Evolutionary conservation across 2,888 invertebrate genomes (phyloP).

Genomic region (Cryptophagus acutangulus): DNA sequence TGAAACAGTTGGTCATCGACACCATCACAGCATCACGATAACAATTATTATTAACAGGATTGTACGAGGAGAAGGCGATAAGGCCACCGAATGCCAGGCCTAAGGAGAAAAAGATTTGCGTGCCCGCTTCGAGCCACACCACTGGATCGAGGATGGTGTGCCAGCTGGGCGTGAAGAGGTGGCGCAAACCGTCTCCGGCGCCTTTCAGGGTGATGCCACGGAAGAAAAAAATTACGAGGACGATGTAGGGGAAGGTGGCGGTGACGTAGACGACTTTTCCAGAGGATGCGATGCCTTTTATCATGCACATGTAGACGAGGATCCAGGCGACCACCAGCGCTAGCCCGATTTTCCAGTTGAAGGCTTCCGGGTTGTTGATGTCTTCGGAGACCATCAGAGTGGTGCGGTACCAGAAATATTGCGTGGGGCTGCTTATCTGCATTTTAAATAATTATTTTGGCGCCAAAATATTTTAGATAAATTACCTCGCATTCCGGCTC

Average conservation of each 20-base stretch:
- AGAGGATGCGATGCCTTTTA: constrained; percentile 94
- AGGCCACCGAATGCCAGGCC: constrained; percentile 94
- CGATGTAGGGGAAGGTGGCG: constrained; percentile 94
- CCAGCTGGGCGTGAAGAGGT: constrained; percentile 91
- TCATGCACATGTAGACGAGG: constrained; percentile 93
- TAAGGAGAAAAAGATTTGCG: constrained; percentile 95
- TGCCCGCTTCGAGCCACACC: constrained; percentile 96
- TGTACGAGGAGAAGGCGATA: constrained; percentile 95
- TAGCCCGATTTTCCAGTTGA: constrained; percentile 88
- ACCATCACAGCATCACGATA: constrained; percentile 91
- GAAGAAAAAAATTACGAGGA: constrained; percentile 92
- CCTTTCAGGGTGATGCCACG: constrained; percentile 84
- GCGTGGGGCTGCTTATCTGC: constrained; percentile 83
- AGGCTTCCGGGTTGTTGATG: constrained; percentile 77
- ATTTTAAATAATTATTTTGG: not conserved
- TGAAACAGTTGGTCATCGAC: constrained; percentile 87
- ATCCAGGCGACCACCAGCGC: constrained; percentile 88
- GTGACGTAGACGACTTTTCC: constrained; percentile 96
- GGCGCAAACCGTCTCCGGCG: constrained; percentile 73
- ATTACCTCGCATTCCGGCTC: constrained; percentile 81
- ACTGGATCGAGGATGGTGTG: constrained; percentile 86
- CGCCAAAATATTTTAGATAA: too few species aligned
- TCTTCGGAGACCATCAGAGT: constrained; percentile 86
- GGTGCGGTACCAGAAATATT: constrained; percentile 93
- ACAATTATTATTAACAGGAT: constrained; percentile 94